Base-by-base conservation (phyloP, 2,113 vertebrate genomes). In the Bufo gargarizans region DNA sequence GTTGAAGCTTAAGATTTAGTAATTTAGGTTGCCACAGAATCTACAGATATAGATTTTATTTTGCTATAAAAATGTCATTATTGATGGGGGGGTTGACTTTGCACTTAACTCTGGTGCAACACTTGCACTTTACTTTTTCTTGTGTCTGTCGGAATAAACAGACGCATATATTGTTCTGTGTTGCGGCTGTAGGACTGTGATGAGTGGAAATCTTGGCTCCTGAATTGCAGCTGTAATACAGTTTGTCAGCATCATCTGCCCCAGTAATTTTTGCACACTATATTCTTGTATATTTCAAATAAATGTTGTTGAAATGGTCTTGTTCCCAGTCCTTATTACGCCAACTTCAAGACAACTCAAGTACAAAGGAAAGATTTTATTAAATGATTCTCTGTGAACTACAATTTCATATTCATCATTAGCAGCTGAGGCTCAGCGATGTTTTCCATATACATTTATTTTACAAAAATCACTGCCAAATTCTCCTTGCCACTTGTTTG, bases 231-330 rank as follows among this genome's bases (percentile, higher is more conserved):
- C 93, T 93, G 93, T 94, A 93, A 94, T 94, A 90, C 91, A 91
- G 92, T 92, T 93, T 95, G 86, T 97, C 96, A 97, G 95, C 92
- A 94, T 96, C 95, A 96, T 94, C 94, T 98, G 97, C 96, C 95
- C 96, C 95, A 94, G 94, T 96, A 94, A 95, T 96, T 96, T 97
- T 99, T 96, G 97, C 98, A 99, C 97, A 99, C 91, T 98, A 95
- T 97, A 97, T 96, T 96, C 95, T 97, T 99, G 97, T 99, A 99
- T 97, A 95, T 97, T 98, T 97, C 97, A 98, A 98, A 99, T 99
- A 98, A 95, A 98, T 95, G 63, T 90, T 95, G 78, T 85, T 85
- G 22, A 89, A 89, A 86, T 85, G 63, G 43, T 81, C 45, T 3
- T 74, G 17, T 16, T 16, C 16, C 3, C 43, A 13, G 61, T 84